A percentile compares a stretch with the other conserved stretches of the same genome.
Evolutionary conservation across 2,888 invertebrate genomes (phyloP).

Genomic region (Idaea dimidiata): DNA sequence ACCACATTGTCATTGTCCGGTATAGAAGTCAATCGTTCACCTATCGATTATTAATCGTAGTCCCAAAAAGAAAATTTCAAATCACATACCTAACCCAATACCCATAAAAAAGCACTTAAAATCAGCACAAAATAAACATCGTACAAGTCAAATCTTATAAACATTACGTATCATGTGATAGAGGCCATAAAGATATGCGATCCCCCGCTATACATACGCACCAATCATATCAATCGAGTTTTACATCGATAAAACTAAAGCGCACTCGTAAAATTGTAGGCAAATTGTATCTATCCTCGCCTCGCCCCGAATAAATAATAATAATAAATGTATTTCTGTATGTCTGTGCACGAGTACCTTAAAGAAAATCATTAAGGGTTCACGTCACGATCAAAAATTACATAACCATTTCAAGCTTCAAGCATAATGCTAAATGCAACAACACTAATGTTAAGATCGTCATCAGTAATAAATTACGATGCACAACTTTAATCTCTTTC

Average conservation of each 20-base stretch:
- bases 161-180: conserved; percentile 6
- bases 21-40: no score
- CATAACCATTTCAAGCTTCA: background rate
- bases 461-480: no score
- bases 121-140: conserved; percentile 1
- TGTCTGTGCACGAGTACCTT: conserved; percentile 38
- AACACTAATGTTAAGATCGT: background rate
- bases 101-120: background rate
- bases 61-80: background rate
- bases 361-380: conserved; percentile 56
- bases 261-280: conserved; percentile 61
- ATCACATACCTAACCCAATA: background rate
- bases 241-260: conserved; percentile 67
- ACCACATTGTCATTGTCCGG: no score
- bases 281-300: conserved; percentile 63
- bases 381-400: conserved; percentile 3
- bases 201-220: conserved; percentile 43
- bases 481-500: no score
- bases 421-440: background rate
- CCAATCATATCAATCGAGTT: conserved; percentile 71
- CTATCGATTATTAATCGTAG: background rate
- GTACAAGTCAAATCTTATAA: background rate
- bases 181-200: conserved; percentile 31
- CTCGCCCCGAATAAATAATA: conserved; percentile 62
- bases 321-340: conserved; percentile 66